Evolutionary conservation across 2,113 vertebrate genomes (phyloP), one percentile per base, ranked within the genome.

Genomic region (Athene cunicularia): DNA sequence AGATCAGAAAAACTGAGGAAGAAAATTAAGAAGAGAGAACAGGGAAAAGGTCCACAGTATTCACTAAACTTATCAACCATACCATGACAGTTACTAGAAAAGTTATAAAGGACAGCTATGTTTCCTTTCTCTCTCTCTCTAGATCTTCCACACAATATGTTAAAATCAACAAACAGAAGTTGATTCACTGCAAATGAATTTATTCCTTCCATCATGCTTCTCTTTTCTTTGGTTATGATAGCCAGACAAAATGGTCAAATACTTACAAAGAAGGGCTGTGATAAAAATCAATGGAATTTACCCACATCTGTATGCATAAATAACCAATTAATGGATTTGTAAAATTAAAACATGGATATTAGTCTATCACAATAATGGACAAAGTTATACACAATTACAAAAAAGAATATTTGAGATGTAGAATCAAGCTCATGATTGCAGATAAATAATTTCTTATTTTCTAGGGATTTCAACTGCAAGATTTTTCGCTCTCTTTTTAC

Each of bases 401-500:
- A 94, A 80, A 30, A 56, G 39, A 39, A 39, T 39, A 8, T 39
- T 39, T 39, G 39, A 66, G 8, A 30, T n/a, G 24, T 11, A 96
- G 71, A 93, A 84, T 55, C 74, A 95, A 91, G 89, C 52, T 79
- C n/a, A 94, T 6, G 14, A 62, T 33, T 67, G 17, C 41, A 82
- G 15, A 60, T 47, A 5, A 70, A 26, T 52, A 7, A 39, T 22
- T 74, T 91, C 47, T 86, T 41, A 26, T 52, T 97, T 97, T 80
- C 49, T 28, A 94, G 80, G 53, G 68, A 94, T 71, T 97, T 92
- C 76, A 95, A 37, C 56, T 41, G 52, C 12, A 2, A 39, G 35
- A 5, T 93, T 96, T 95, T 95, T 92, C 33, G 49, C 74, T 75
- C 88, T 60, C 76, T 88, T 94, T 83, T 89, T 79, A 87, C 71